Percentiles rank a stretch among this genome's conserved stretches.
Evolutionary conservation across 2,797 vertebrate species (phyloP).

Genomic region (Columba guinea): DNA sequence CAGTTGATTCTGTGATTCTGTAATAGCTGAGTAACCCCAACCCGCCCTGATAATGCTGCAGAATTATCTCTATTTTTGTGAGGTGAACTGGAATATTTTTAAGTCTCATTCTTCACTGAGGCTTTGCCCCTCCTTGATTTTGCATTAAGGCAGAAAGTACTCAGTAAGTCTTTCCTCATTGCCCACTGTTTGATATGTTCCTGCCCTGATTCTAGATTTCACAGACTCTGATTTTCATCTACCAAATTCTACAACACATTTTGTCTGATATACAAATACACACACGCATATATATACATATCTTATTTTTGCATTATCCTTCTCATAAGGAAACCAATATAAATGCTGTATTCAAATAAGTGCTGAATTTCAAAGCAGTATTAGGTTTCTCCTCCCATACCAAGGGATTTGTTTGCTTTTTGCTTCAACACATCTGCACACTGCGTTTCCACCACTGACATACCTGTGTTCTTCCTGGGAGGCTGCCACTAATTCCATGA

Average conservation of each 20-base stretch:
- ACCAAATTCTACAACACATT: neutral
- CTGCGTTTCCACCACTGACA: neutral
- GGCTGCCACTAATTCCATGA: neutral
- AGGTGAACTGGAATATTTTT: neutral
- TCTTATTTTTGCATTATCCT: neutral
- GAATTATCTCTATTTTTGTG: neutral
- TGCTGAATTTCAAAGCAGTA: neutral
- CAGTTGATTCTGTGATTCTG: too few species aligned
- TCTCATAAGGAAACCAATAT: neutral
- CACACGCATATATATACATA: neutral
- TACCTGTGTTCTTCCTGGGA: neutral
- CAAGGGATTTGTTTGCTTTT: conserved; percentile 20
- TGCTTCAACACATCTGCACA: neutral
- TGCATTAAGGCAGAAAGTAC: neutral
- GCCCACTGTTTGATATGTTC: neutral
- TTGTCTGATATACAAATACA: neutral
- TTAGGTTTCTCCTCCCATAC: neutral
- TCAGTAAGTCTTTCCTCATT: neutral
- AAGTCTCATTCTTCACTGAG: neutral
- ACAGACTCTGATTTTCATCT: neutral
- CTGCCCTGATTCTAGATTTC: neutral
- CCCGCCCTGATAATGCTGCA: neutral
- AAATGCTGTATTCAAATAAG: neutral
- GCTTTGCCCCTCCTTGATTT: neutral
- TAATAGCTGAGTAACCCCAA: neutral